phyloP scores from a whole-genome alignment of 2,888 invertebrate genomes.

The Pheosia gnoma region DNA sequence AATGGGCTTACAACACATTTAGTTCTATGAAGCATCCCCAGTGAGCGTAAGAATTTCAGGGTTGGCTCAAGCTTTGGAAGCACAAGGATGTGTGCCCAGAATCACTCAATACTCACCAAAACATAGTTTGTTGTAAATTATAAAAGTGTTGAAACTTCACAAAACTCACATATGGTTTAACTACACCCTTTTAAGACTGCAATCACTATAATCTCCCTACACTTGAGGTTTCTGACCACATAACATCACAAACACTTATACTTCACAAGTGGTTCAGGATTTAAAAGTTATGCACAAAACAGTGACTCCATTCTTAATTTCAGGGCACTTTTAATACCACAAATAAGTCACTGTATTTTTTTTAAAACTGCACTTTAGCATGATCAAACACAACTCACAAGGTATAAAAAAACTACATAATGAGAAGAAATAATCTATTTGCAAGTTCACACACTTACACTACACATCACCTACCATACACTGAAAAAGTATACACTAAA shows the following conservation, averaged over 20 bases:
- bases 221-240: constrained; percentile 36
- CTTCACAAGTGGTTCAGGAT: constrained; percentile 30
- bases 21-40: no score
- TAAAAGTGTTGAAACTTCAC: constrained; percentile 6
- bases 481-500: constrained; percentile 71
- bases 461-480: constrained; percentile 80
- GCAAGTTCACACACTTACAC: constrained; percentile 78
- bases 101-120: constrained; percentile 38
- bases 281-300: constrained; percentile 28
- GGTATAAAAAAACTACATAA: constrained; percentile 81
- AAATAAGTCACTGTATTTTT: constrained; percentile 36
- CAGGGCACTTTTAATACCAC: constrained; percentile 38
- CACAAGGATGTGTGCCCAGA: constrained; percentile 14
- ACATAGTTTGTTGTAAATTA: constrained; percentile 6
- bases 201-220: constrained; percentile 32
- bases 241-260: constrained; percentile 35
- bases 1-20: no score
- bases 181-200: not conserved
- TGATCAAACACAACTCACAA: constrained; percentile 68
- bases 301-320: constrained; percentile 27
- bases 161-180: constrained; percentile 1
- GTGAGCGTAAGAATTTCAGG: not conserved
- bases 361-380: constrained; percentile 48
- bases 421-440: constrained; percentile 78
- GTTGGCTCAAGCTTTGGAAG: constrained; percentile 24